Evolutionary conservation across 1,140 invertebrate genomes (phyloP).

Genomic region (Octopus sinensis): DNA sequence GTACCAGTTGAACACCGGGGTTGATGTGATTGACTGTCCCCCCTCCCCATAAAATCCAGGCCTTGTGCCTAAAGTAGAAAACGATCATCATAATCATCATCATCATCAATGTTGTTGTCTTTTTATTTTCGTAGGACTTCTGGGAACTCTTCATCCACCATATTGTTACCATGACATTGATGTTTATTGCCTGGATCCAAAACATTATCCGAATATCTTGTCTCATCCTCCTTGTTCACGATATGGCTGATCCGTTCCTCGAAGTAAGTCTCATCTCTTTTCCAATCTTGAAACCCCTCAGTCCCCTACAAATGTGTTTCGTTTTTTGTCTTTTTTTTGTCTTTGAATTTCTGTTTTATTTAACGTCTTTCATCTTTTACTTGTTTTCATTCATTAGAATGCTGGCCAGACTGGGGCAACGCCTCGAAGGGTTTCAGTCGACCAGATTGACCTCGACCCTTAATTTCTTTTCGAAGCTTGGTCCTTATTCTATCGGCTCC

Average conservation of each 20-base stretch:
- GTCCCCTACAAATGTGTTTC: not conserved
- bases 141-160: slow-evolving; percentile 99
- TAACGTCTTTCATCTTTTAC: not conserved
- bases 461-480: too few relatives aligned
- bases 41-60: too few relatives aligned
- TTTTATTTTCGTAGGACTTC: slow-evolving; percentile 75
- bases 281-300: not conserved
- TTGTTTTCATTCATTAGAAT: too few relatives aligned
- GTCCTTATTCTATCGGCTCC: too few relatives aligned
- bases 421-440: too few relatives aligned
- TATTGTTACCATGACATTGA: slow-evolving; percentile 82
- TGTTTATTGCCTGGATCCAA: slow-evolving; percentile 90
- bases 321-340: not conserved
- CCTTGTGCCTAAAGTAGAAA: too few relatives aligned
- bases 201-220: slow-evolving; percentile 90
- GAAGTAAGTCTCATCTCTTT: slow-evolving; percentile 65
- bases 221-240: slow-evolving; percentile 88
- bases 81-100: too few relatives aligned
- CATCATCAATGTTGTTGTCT: not conserved
- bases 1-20: too few relatives aligned
- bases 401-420: too few relatives aligned
- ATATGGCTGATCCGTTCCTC: slow-evolving; percentile 91
- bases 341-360: not conserved
- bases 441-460: too few relatives aligned
- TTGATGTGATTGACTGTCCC: too few relatives aligned